phyloP scores from a whole-genome alignment of 2,888 invertebrate genomes.

The Phaonia tiefii region DNA sequence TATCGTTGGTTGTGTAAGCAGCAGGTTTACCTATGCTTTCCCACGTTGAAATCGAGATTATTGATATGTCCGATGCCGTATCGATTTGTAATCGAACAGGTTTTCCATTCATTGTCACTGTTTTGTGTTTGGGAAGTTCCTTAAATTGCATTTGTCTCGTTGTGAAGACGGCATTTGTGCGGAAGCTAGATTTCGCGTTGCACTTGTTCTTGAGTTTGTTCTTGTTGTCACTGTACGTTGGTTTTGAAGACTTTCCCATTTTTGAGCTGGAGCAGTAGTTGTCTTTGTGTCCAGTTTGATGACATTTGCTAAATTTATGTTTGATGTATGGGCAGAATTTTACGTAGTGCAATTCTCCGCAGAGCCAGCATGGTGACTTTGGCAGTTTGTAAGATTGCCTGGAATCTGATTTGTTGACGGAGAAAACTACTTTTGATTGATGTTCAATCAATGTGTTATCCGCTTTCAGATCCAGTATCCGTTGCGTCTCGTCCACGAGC shows the following conservation, averaged over 20 bases:
- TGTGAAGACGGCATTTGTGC: conserved; percentile 19
- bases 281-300: conserved; percentile 22
- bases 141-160: conserved; percentile 30
- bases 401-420: conserved; percentile 1
- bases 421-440: not conserved
- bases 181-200: not conserved
- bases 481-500: conserved; percentile 37
- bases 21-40: conserved; percentile 17
- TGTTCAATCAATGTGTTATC: conserved; percentile 38
- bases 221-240: not conserved
- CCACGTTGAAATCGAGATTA: conserved; percentile 15
- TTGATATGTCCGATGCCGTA: conserved; percentile 5
- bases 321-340: conserved; percentile 8
- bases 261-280: conserved; percentile 10
- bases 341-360: conserved; percentile 12
- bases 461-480: conserved; percentile 33
- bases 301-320: conserved; percentile 37
- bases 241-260: not conserved
- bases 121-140: conserved; percentile 19
- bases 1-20: not conserved
- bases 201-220: not conserved
- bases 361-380: conserved; percentile 10
- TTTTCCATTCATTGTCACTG: conserved; percentile 4
- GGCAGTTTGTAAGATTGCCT: conserved; percentile 18
- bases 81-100: not conserved